Evolutionary conservation across 2,888 invertebrate species (phyloP).

Genomic region (Biston betularia): DNA sequence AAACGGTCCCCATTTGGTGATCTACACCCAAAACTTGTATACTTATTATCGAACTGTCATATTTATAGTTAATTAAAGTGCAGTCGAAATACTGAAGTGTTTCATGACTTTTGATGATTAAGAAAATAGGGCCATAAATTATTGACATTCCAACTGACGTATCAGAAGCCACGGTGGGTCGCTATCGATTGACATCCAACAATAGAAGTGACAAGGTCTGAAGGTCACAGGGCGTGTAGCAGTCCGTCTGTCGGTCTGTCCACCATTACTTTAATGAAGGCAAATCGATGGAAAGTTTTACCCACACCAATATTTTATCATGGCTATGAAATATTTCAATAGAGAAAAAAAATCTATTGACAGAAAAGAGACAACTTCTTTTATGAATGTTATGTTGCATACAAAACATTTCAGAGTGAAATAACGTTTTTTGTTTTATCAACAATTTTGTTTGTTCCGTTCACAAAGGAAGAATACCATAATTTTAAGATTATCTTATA

Average conservation of each 20-base stretch:
- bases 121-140: background rate
- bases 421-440: no score
- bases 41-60: no score
- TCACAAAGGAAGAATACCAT: no score
- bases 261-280: slow-evolving; percentile 20
- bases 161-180: background rate
- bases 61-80: no score
- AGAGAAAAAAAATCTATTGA: no score
- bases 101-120: background rate
- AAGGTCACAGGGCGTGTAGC: slow-evolving; percentile 39
- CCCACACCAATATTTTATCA: slow-evolving; percentile 2
- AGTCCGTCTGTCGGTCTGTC: slow-evolving; percentile 10
- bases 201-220: slow-evolving; percentile 34
- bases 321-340: background rate
- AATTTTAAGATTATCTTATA: no score
- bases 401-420: no score
- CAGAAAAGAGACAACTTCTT: no score
- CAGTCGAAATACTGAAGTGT: background rate
- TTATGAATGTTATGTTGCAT: no score
- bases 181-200: slow-evolving; percentile 39
- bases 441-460: no score
- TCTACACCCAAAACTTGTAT: no score
- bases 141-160: background rate
- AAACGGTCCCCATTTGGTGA: no score
- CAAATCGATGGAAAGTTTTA: slow-evolving; percentile 19